Evolutionary conservation across 2,113 vertebrate species (phyloP).

Genomic region (Speoplatyrhinus poulsoni): DNA sequence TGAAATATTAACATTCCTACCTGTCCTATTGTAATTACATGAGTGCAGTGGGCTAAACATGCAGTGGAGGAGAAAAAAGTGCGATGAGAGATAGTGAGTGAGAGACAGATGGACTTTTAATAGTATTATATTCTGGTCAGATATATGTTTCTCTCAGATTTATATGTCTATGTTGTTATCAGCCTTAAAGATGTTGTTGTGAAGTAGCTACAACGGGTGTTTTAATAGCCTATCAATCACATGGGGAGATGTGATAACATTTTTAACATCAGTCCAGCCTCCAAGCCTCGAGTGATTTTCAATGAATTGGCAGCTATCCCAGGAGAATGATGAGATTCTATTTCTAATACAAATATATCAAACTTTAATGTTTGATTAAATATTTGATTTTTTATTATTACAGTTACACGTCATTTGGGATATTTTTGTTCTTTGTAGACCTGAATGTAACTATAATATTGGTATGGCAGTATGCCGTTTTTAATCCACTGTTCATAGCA

Average conservation of each 20-base stretch:
- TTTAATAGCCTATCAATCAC: conserved; percentile 74
- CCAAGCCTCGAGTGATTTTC: conserved; percentile 42
- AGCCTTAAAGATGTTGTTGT: conserved; percentile 67
- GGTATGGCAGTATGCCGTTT: conserved; percentile 30
- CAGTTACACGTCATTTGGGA: conserved; percentile 66
- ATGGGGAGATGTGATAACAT: conserved; percentile 66
- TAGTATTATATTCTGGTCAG: conserved; percentile 51
- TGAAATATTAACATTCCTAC: conserved; percentile 81
- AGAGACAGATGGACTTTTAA: conserved; percentile 54
- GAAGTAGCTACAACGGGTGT: conserved; percentile 63
- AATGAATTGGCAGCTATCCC: conserved; percentile 72
- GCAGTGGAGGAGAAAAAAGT: conserved; percentile 17
- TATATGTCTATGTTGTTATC: conserved; percentile 70
- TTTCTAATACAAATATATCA: conserved; percentile 61
- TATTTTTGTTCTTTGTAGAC: conserved; percentile 62
- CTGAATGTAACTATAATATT: conserved; percentile 45
- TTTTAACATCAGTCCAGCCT: conserved; percentile 63
- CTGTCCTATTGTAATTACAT: conserved; percentile 76
- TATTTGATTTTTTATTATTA: conserved; percentile 63
- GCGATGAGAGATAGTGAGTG: conserved; percentile 35
- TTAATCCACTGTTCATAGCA: conserved; percentile 44
- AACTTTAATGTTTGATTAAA: no score
- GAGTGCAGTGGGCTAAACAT: conserved; percentile 59
- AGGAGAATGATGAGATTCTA: conserved; percentile 65
- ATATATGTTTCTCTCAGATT: conserved; percentile 70